phyloP scores from a whole-genome alignment of 2,797 vertebrate species.

The Halcyon leucocephala region DNA sequence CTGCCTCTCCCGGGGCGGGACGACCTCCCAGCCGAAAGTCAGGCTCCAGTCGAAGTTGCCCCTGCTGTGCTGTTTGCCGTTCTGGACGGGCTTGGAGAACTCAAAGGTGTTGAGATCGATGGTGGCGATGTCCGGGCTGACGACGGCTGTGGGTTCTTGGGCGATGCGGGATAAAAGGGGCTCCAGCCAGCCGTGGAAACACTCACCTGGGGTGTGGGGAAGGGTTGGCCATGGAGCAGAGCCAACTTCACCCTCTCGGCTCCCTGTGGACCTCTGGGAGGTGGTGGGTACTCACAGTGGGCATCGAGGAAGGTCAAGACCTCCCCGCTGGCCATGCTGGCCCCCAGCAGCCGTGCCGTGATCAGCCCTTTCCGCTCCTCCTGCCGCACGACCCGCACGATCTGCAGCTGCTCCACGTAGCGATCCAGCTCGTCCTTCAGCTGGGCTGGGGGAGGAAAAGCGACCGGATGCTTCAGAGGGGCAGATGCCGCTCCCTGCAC shows the following conservation, averaged over 20 bases:
- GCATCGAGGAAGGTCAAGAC: constrained; percentile 96
- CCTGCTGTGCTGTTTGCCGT: constrained; percentile 85
- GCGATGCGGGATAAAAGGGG: constrained; percentile 91
- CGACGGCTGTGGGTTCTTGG: constrained; percentile 90
- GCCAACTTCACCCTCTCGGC: fast-evolving
- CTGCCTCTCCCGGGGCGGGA: constrained; percentile 82
- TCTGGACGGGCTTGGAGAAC: constrained; percentile 86
- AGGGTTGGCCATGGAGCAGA: neutral
- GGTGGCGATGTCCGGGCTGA: constrained; percentile 93
- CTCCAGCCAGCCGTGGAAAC: constrained; percentile 95
- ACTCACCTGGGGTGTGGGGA: constrained; percentile 84
- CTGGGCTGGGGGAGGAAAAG: constrained; percentile 78
- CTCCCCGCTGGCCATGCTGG: constrained; percentile 88
- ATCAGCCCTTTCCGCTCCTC: constrained; percentile 92
- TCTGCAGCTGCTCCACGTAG: constrained; percentile 85
- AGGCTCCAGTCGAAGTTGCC: constrained; percentile 98
- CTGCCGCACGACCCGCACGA: constrained; percentile 91
- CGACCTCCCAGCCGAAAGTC: constrained; percentile 90
- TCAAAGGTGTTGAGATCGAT: constrained; percentile 91
- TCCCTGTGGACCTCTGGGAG: fast-evolving
- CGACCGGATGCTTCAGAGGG: fast-evolving
- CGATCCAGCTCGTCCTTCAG: constrained; percentile 86
- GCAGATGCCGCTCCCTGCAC: fast-evolving
- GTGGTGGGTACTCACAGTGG: constrained; percentile 86
- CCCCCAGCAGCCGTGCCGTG: constrained; percentile 92